Base-by-base conservation (phyloP, 1,140 invertebrate species). In the Araneus ventricosus region DNA sequence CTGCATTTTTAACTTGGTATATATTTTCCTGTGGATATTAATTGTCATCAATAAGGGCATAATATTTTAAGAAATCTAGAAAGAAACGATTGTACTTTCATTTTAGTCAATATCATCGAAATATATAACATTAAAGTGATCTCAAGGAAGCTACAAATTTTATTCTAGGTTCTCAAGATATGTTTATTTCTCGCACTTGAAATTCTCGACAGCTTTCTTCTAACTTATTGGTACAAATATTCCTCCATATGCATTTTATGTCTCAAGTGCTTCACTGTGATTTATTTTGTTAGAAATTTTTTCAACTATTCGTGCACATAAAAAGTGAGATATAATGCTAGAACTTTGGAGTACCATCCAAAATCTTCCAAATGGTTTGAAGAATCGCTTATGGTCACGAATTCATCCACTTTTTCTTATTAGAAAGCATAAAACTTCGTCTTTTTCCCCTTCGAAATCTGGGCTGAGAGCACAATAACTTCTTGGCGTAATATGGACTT, bases 391-490 rank as follows among this genome's bases (percentile, higher is more conserved):
- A 75, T 75, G 70, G 34, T 75, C 34, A 75, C 70, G 70, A 75
- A 75, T 75, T 34, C 70, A 75, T 75, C 4, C 70, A 5, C 30
- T 75, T 75, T 75, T 75, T 37, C 70, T 75, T 75, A 75, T 75
- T 75, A 22, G 30, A 34, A 52, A 34, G 17, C 70, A 75, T 37
- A 75, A 37, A 34, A 37, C 70, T 37, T 75, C 59, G 22, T 63
- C 30, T 75, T 75, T 34, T 75, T 37, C 30, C 5, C 17, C 22
- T 75, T 34, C 4, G 17, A 34, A 75, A 75, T 75, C 27, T 37
- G 34, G 10, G 20, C 30, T 17, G 34, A 24, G 24, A 6, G 34
- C 17, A 37, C 27, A 75, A 37, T 75, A 75, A 24, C 70, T 75
- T 75, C 34, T 20, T 20, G 30, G 17, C 70, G 30, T 5, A 75